Percentiles rank a stretch among this genome's conserved stretches.
Evolutionary conservation across 2,797 vertebrate genomes (phyloP).

Genomic region (Pachyuromys duprasi): DNA sequence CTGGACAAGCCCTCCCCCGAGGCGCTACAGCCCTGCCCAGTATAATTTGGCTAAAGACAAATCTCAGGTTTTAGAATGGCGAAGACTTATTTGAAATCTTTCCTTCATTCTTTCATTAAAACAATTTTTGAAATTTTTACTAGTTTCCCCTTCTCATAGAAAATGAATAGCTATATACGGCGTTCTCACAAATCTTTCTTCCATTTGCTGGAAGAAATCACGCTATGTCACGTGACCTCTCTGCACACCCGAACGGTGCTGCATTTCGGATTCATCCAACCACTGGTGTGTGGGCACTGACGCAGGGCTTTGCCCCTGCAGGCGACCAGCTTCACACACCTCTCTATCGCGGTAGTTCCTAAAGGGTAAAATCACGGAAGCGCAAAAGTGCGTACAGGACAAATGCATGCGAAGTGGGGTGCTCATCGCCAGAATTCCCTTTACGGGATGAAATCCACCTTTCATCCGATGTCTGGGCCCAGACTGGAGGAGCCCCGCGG

Average conservation of each 20-base stretch:
- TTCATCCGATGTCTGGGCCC: neutral
- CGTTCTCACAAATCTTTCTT: neutral
- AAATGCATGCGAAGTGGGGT: no score
- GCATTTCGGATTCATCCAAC: neutral
- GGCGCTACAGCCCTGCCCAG: neutral
- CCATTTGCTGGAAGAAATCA: neutral
- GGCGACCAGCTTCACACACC: neutral
- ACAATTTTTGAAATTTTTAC: neutral
- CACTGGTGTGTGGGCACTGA: neutral
- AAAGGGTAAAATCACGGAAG: neutral
- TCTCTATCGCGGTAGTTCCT: neutral
- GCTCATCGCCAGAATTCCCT: neutral
- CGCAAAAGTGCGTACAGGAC: neutral
- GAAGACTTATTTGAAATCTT: neutral
- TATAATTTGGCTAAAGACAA: neutral
- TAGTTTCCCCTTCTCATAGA: neutral
- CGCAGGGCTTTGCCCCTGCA: neutral
- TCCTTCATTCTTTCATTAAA: neutral
- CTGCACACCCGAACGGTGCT: neutral
- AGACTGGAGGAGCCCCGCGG: neutral
- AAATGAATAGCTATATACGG: neutral
- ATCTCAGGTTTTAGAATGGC: neutral
- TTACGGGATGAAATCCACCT: fast-evolving
- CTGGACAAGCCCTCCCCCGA: neutral
- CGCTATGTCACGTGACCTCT: neutral